Conservation (phyloP, 2,888 invertebrate species). For the Sinelater perroti region DNA sequence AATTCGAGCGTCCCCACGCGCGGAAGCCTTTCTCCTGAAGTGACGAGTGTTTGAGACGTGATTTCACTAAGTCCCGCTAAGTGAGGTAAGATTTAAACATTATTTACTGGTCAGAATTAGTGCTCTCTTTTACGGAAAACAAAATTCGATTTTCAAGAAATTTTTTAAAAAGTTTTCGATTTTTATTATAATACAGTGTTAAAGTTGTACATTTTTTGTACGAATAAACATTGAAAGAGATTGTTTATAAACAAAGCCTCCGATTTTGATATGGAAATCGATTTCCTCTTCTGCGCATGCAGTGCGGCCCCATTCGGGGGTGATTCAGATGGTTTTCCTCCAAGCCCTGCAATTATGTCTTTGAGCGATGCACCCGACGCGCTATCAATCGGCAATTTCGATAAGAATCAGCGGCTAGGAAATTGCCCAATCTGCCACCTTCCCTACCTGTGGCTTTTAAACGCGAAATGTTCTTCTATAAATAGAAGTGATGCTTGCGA, state of each 20-base stretch:
- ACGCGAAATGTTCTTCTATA: slow-evolving; percentile 14
- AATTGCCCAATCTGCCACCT: slow-evolving; percentile 6
- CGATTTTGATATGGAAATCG: slow-evolving; percentile 23
- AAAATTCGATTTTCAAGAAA: not conserved
- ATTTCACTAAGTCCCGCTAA: too few species aligned
- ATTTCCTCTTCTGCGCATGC: slow-evolving; percentile 33
- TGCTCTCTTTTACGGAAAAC: too few species aligned
- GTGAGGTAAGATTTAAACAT: too few species aligned
- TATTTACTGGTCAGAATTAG: too few species aligned
- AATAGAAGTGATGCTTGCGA: slow-evolving; percentile 15
- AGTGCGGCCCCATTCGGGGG: slow-evolving; percentile 24
- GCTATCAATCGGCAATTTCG: too few species aligned
- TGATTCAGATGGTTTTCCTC: slow-evolving; percentile 22
- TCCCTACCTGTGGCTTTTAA: slow-evolving; percentile 11
- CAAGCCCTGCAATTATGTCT: not conserved
- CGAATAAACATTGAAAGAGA: too few species aligned
- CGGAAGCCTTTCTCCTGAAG: not conserved
- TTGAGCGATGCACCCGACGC: too few species aligned
- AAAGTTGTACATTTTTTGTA: too few species aligned
- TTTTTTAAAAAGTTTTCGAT: too few species aligned
- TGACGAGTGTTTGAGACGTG: not conserved
- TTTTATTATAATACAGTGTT: too few species aligned
- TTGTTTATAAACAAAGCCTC: too few species aligned
- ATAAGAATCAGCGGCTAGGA: not conserved
- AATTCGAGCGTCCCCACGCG: slow-evolving; percentile 11